Conservation (phyloP, 2,113 vertebrate genomes). For the Aldabrachelys gigantea region DNA sequence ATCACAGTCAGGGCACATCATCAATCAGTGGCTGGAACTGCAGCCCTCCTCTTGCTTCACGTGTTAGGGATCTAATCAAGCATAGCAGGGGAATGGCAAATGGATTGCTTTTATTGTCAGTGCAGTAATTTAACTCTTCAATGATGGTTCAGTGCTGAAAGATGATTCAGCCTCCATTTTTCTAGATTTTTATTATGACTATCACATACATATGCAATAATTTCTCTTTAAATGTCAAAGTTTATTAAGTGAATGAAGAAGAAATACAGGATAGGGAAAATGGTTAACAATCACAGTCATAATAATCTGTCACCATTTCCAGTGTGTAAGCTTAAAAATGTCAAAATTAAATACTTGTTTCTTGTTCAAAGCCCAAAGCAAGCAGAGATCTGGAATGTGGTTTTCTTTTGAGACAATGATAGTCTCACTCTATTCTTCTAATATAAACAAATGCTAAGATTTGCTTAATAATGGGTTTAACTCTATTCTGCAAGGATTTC, state of each 20-base stretch:
- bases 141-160: background rate
- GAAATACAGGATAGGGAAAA: slow-evolving; percentile 18
- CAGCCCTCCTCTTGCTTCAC: background rate
- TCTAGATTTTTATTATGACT: background rate
- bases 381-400: slow-evolving; percentile 55
- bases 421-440: slow-evolving; percentile 19
- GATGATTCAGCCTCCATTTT: background rate
- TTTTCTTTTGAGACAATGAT: slow-evolving; percentile 50
- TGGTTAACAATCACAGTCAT: background rate
- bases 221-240: slow-evolving; percentile 1
- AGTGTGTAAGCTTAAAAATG: background rate
- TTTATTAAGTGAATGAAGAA: background rate
- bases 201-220: background rate
- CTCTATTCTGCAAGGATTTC: slow-evolving; percentile 40
- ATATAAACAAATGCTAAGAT: slow-evolving; percentile 49
- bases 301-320: background rate
- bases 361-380: slow-evolving; percentile 56
- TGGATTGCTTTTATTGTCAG: background rate
- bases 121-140: background rate
- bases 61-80: background rate
- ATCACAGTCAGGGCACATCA: background rate
- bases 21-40: background rate
- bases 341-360: slow-evolving; percentile 45
- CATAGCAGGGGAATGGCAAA: background rate
- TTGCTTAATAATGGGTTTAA: slow-evolving; percentile 48